Evolutionary conservation across 2,113 vertebrate genomes (phyloP), one percentile per base, ranked within the genome.

Genomic region (Anolis carolinensis): DNA sequence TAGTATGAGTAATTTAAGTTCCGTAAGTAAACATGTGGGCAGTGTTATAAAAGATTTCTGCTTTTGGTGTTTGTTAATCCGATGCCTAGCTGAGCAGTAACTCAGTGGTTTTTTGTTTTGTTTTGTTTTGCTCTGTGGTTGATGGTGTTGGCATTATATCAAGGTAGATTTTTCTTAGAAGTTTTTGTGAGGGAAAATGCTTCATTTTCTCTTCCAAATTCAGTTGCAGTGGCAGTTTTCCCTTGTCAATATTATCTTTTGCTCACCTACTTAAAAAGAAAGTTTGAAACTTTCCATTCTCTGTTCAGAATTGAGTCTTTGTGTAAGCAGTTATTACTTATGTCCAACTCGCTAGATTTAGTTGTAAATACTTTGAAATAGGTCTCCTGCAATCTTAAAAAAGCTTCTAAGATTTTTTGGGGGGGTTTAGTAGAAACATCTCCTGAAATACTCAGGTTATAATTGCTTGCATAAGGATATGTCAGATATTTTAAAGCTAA

Each of bases 201-300:
- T 44, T 86, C 68, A 39, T 55, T 87, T 32, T 86, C 36, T 21
- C 25, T n/a, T 67, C 50, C n/a, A 87, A 88, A 71, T 71, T 79
- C 44, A 79, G 5, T 86, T 89, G 34, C 55, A 48, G 63, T 52
- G 74, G 75, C 68, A 80, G 23, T 1, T 81, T 87, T 84, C 30
- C 44, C 30, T 68, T 87, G 89, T 90, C 83, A 93, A 86, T 91
- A 88, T 91, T 92, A 85, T 71, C 34, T 52, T 89, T 90, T 90
- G 39, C 63, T 83, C 23, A 13, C 6, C 90, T 87, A 81, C 80
- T 86, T 85, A 32, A 79, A 85, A 81, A 83, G 72, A 44, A 88
- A 76, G 7, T 63, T 85, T 89, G 65, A 62, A 80, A 86, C 83
- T 87, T n/a, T 34, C 27, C 20, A 82, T 0, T 84, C 39, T 13